Evolutionary conservation across 2,888 invertebrate species (phyloP).

Genomic region (Tinea trinotella): DNA sequence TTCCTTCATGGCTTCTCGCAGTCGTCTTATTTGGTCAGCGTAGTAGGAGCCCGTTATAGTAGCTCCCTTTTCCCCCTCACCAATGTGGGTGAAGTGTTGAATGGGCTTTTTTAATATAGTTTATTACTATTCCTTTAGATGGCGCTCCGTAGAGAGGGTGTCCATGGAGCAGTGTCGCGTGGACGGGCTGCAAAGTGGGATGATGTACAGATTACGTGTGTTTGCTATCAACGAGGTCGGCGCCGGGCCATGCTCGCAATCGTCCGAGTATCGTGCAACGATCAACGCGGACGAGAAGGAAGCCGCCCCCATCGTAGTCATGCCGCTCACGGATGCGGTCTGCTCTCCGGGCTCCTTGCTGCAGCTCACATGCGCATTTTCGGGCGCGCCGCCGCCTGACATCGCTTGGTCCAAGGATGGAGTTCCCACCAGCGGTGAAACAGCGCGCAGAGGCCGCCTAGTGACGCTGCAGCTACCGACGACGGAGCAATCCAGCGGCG

Average conservation of each 20-base stretch:
- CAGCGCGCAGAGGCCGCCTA: constrained; percentile 79
- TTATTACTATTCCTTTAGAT: no score
- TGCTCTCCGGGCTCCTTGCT: constrained; percentile 76
- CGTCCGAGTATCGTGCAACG: constrained; percentile 67
- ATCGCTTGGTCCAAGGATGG: constrained; percentile 81
- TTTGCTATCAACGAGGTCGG: constrained; percentile 85
- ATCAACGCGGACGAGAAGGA: constrained; percentile 56
- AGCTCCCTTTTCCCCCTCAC: no score
- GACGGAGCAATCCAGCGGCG: constrained; percentile 74
- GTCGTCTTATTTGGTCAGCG: no score
- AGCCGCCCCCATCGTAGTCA: constrained; percentile 76
- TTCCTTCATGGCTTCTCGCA: no score
- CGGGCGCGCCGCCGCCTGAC: constrained; percentile 82
- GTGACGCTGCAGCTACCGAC: constrained; percentile 76
- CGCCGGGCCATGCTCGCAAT: constrained; percentile 78
- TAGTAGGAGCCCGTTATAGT: no score
- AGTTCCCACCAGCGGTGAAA: constrained; percentile 67
- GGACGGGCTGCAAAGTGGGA: constrained; percentile 73
- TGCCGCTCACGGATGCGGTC: constrained; percentile 77
- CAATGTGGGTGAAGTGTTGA: no score
- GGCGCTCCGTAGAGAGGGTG: constrained; percentile 77
- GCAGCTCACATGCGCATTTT: constrained; percentile 82
- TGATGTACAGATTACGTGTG: constrained; percentile 81
- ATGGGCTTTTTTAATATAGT: no score
- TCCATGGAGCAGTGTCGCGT: constrained; percentile 77